A percentile compares a stretch with the other conserved stretches of the same genome.
Conservation (phyloP, 1,140 invertebrate genomes). For the Trichogramma pretiosum region DNA sequence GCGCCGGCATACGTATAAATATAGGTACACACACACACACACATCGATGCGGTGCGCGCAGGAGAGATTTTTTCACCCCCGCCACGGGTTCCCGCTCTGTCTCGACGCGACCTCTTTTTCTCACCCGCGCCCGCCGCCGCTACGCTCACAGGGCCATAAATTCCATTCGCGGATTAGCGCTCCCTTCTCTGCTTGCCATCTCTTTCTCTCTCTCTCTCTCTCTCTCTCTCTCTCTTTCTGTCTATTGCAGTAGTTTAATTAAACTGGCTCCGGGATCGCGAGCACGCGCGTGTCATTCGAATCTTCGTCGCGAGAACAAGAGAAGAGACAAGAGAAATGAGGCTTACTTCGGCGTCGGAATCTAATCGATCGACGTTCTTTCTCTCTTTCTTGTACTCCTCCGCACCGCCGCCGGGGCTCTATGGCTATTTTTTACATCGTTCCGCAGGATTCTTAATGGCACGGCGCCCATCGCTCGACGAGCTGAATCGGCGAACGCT, state of each 20-base stretch:
- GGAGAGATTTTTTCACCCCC: too few relatives aligned
- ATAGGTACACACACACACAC: too few relatives aligned
- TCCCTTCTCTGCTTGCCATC: too few relatives aligned
- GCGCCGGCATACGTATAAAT: too few relatives aligned
- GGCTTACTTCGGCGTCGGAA: conserved; percentile 1
- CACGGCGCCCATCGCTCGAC: too few relatives aligned
- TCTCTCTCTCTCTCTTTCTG: background rate
- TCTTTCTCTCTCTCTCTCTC: too few relatives aligned
- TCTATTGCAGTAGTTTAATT: conserved; percentile 29
- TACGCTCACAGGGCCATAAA: conserved; percentile 26
- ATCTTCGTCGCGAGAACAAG: conserved; percentile 4
- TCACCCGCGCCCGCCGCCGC: conserved; percentile 2
- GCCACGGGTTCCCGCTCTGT: background rate
- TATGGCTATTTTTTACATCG: too few relatives aligned
- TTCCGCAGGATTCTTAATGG: too few relatives aligned
- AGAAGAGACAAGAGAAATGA: background rate
- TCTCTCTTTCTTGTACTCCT: background rate
- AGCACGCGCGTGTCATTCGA: too few relatives aligned
- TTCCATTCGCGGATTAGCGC: conserved; percentile 25
- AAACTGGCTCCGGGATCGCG: conserved; percentile 28
- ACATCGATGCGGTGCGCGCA: too few relatives aligned
- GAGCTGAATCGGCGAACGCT: too few relatives aligned
- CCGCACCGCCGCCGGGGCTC: too few relatives aligned
- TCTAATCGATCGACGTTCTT: conserved; percentile 14
- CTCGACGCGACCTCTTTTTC: background rate